phyloP scores from a whole-genome alignment of 1,140 invertebrate genomes.

The Drosophila neocordata region DNA sequence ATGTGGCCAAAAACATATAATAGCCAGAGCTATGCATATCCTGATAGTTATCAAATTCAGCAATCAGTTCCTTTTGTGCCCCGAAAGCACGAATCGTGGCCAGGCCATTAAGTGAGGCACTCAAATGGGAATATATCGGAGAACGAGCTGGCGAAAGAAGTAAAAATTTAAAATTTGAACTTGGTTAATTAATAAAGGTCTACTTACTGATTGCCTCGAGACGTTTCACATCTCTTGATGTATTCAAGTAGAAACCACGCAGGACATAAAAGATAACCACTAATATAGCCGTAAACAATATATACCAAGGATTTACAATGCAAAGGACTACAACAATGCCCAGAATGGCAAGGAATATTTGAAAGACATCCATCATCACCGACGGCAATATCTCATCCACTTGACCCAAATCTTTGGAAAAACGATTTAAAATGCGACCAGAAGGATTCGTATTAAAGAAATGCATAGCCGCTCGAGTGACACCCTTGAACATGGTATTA shows the following conservation, averaged over 20 bases:
- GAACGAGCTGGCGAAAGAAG: slow-evolving; percentile 85
- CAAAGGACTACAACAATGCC: slow-evolving; percentile 90
- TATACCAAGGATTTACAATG: slow-evolving; percentile 89
- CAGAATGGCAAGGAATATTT: slow-evolving; percentile 89
- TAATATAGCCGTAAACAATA: slow-evolving; percentile 88
- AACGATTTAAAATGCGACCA: slow-evolving; percentile 90
- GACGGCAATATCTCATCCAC: slow-evolving; percentile 93
- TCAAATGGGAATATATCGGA: slow-evolving; percentile 94
- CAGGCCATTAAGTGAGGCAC: slow-evolving; percentile 93
- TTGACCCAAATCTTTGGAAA: slow-evolving; percentile 93
- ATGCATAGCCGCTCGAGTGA: slow-evolving; percentile 89
- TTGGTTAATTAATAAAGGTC: neutral
- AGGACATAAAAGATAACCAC: slow-evolving; percentile 89
- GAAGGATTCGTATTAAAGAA: slow-evolving; percentile 93
- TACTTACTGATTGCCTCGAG: slow-evolving; percentile 94
- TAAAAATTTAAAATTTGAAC: neutral
- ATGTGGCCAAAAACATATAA: slow-evolving; percentile 86
- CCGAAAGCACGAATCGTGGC: slow-evolving; percentile 94
- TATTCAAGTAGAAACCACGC: slow-evolving; percentile 90
- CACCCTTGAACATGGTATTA: slow-evolving; percentile 90
- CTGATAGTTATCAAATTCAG: slow-evolving; percentile 92
- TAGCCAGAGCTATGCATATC: slow-evolving; percentile 88
- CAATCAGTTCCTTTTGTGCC: slow-evolving; percentile 90
- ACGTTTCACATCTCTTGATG: slow-evolving; percentile 93
- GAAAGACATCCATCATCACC: slow-evolving; percentile 88